phyloP scores from a whole-genome alignment of 2,797 vertebrate species.

The Sternarchorhynchus goeldii region DNA sequence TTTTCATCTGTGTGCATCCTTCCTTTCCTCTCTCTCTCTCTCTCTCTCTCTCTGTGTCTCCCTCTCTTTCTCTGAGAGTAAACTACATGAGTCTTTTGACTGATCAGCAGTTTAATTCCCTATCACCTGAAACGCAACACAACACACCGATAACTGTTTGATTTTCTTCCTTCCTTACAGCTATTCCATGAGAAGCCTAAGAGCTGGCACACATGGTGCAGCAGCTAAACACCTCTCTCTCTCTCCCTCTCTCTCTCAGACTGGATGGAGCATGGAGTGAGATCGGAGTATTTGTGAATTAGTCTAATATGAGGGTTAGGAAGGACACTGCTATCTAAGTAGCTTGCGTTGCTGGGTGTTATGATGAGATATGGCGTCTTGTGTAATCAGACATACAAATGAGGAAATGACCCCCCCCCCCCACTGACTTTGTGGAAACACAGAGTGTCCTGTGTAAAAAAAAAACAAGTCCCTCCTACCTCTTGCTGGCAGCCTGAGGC shows the following conservation, averaged over 20 bases:
- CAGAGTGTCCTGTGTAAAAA: constrained; percentile 29
- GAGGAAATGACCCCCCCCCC: constrained; percentile 28
- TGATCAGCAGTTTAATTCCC: neutral
- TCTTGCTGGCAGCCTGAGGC: constrained; percentile 31
- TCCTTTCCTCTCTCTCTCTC: neutral
- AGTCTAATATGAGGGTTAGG: constrained; percentile 18
- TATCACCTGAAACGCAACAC: neutral
- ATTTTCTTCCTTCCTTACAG: neutral
- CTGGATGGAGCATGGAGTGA: constrained; percentile 20
- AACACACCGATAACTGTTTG: neutral
- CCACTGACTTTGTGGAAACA: constrained; percentile 27
- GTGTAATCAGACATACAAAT: constrained; percentile 37
- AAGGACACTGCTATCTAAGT: constrained; percentile 30
- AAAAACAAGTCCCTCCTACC: constrained; percentile 18
- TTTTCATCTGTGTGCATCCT: too few relatives aligned
- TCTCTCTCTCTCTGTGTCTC: neutral
- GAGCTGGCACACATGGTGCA: neutral
- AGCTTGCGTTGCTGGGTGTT: constrained; percentile 7
- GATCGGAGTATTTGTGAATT: constrained; percentile 28
- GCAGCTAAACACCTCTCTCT: neutral
- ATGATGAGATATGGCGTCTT: constrained; percentile 28
- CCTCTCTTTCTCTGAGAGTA: constrained; percentile 17
- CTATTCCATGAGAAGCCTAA: neutral
- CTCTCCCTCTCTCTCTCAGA: neutral
- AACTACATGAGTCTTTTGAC: neutral